Percentiles rank a stretch among this genome's conserved stretches.
Evolutionary conservation across 2,797 vertebrate genomes (phyloP).

Genomic region (Pelobates cultripes): DNA sequence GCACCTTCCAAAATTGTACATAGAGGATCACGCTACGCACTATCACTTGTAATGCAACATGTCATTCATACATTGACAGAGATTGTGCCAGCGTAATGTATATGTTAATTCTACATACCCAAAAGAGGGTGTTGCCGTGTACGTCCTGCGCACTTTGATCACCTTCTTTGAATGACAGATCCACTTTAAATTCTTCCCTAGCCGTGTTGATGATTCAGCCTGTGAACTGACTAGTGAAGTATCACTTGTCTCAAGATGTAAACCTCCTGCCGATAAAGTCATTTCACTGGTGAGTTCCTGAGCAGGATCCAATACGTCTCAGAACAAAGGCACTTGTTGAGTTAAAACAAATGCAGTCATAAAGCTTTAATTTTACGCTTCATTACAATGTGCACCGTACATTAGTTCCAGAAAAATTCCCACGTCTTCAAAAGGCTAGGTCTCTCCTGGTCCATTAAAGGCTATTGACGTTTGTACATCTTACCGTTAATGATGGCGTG

Average conservation of each 20-base stretch:
- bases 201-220: too few relatives aligned
- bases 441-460: background rate
- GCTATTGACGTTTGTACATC: background rate
- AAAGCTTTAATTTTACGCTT: background rate
- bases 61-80: too few relatives aligned
- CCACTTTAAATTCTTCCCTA: too few relatives aligned
- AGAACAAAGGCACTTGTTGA: background rate
- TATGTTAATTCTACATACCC: too few relatives aligned
- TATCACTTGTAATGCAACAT: too few relatives aligned
- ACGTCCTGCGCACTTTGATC: too few relatives aligned
- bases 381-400: background rate
- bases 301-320: background rate
- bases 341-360: background rate
- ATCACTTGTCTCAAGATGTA: background rate
- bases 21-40: too few relatives aligned
- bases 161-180: too few relatives aligned
- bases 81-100: too few relatives aligned
- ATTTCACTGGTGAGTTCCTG: background rate
- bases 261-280: background rate
- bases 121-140: too few relatives aligned
- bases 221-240: background rate
- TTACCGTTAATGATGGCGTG: background rate
- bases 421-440: background rate
- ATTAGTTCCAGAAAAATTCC: background rate
- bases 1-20: too few relatives aligned